Base-by-base conservation (phyloP, 2,888 invertebrate genomes). In the Limnephilus auricula region DNA sequence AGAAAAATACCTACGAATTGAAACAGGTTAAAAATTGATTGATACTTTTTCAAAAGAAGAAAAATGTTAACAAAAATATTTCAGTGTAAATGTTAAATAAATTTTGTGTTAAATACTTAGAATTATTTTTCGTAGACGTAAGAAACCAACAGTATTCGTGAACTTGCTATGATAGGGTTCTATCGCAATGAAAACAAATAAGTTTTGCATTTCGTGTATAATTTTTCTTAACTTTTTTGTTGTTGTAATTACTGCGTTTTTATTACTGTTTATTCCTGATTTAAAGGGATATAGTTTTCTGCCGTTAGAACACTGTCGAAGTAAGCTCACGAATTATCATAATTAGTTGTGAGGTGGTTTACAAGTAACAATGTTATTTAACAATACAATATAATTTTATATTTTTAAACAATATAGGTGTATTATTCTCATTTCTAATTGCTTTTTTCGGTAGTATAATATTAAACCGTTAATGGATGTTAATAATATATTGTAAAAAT, bases 401-500 rank as follows among this genome's bases (percentile, higher is more conserved):
- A 2, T 45, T 45, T 45, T 0, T 65, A 25, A 18, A 65, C 18
- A 9, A n/a, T 25, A 6, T 25, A 65, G 65, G 6, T 65, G 65
- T 25, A 2, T 65, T n/a, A 65, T 65, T 25, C n/a, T 9, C 9
- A n/a, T 9, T 65, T 65, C 18, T 9, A 65, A 25, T 25, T 9
- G 2, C 2, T 65, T 65, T 65, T 40, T 65, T 65, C 65, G 6
- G 65, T 65, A 65, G 65, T 65, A 2, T 65, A 65, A 65, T 25
- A 65, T 65, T n/a, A 65, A 65, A 65, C 65, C 65, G 25, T 65
- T 65, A n/a, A 25, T 65, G 65, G 25, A n/a, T 65, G 65, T 65
- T 65, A 65, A 15, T 45, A 45, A 65, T 65, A 65, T n/a, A 65
- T n/a, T 65, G 65, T 65, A 65, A 65, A 65, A n/a, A 87, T 65